These are phyloP conservation scores for Corythoichthys intestinalis DNA, from an alignment of 2,113 vertebrate genomes.

Conservation along the genomic window DNA sequence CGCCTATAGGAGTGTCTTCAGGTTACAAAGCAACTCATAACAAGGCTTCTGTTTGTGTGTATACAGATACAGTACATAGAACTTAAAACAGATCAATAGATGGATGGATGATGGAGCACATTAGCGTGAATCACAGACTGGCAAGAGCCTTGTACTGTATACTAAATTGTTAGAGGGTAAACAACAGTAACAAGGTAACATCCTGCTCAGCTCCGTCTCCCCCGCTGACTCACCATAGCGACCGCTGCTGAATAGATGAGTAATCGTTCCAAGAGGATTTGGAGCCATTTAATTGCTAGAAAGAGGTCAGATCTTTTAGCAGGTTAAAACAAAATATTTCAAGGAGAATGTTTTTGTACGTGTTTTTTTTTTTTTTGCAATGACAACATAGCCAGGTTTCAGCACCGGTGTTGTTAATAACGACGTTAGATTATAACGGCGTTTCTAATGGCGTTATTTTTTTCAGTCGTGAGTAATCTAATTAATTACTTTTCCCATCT, in stretches of 20 bases:
- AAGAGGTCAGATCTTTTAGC: constrained; percentile 20
- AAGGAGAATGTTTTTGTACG: not conserved
- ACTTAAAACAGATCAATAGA: not conserved
- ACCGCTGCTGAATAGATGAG: constrained; percentile 33
- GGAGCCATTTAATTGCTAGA: constrained; percentile 19
- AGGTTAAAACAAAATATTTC: constrained; percentile 6
- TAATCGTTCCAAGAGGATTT: constrained; percentile 30
- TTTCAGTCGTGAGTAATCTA: too few relatives aligned
- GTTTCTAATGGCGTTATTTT: too few relatives aligned
- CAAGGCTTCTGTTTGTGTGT: not conserved
- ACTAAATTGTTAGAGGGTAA: constrained; percentile 13
- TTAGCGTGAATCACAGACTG: not conserved
- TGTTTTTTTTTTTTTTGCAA: too few relatives aligned
- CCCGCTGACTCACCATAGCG: constrained; percentile 56
- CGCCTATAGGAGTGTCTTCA: not conserved
- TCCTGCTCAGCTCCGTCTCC: constrained; percentile 42
- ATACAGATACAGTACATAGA: too few relatives aligned
- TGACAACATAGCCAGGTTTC: too few relatives aligned
- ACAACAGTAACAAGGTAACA: constrained; percentile 31
- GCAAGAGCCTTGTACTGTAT: not conserved
- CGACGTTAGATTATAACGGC: too few relatives aligned
- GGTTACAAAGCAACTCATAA: constrained; percentile 7
- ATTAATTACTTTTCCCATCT: too few relatives aligned
- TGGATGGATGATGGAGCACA: not conserved
- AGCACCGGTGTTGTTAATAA: too few relatives aligned